Base-by-base conservation (phyloP, 2,113 vertebrate species). In the Eolophus roseicapilla region DNA sequence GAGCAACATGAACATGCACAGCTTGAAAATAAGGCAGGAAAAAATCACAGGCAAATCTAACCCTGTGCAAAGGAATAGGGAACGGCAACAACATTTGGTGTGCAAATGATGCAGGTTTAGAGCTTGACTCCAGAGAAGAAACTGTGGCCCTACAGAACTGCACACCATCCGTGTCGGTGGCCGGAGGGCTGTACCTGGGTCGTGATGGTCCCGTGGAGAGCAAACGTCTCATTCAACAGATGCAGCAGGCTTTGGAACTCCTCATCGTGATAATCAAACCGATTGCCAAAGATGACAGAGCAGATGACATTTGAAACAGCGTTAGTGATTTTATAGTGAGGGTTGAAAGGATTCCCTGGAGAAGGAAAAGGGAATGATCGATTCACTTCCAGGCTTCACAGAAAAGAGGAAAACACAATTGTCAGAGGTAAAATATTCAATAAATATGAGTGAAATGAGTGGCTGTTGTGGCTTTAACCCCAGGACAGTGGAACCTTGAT, bases 211-310 rank as follows among this genome's bases (percentile, higher is more conserved):
- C 95, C 93, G 0, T 98, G 39, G 6, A 98, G 86, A 7, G 5
- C 0, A 3, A 92, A 0, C 0, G 57, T 95, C 2, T 98, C 97
- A 1, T 97, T 96, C 46, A 99, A 64, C 87, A 98, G 37, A 37
- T 71, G 95, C 69, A 99, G 94, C 74, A 99, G 1, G 10, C 91
- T 98, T 52, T 97, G 98, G 86, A 98, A 99, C 2, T 76, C 89
- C 19, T 83, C 31, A 65, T 99, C 98, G 0, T 97, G 88, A 77
- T 99, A 99, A 4, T 99, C 99, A 96, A 99, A 99, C 18, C 99
- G 98, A 62, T 98, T 97, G 29, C 99, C 99, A 6, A 99, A 99
- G 63, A 95, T 37, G 78, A 99, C 27, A 3, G 98, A 98, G 49
- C 97, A 98, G 63, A 99, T 98, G 53, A 99, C 93, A 53, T 99